These are phyloP conservation scores for Trissolcus brochymenae DNA, from an alignment of 2,888 invertebrate genomes.

Conservation along the genomic window DNA sequence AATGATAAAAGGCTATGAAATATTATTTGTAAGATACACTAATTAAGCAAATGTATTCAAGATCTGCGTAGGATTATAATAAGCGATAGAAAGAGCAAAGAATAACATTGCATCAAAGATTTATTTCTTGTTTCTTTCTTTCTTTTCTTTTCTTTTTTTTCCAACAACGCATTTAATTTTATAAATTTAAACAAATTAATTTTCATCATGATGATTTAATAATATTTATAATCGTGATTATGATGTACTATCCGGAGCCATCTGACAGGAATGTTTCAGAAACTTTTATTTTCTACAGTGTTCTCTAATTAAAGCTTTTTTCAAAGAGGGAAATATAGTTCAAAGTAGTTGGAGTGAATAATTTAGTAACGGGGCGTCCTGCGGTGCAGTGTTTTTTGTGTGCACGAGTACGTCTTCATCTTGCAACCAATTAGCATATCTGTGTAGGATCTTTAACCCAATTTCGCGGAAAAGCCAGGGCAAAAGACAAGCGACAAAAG, in stretches of 20 bases:
- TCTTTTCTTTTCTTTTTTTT: too few species aligned
- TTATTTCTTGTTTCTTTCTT: too few species aligned
- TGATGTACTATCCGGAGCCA: too few species aligned
- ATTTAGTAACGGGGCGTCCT: background rate
- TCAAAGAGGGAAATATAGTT: background rate
- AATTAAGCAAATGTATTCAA: background rate
- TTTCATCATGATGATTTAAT: too few species aligned
- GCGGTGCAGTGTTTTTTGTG: slow-evolving; percentile 12
- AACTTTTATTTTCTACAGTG: background rate
- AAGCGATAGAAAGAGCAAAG: background rate
- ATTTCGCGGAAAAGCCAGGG: slow-evolving; percentile 47
- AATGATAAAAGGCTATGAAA: slow-evolving; percentile 7
- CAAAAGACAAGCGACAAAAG: slow-evolving; percentile 27
- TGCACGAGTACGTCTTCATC: slow-evolving; percentile 28
- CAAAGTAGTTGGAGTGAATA: background rate
- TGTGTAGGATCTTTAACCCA: slow-evolving; percentile 37
- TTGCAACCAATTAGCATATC: slow-evolving; percentile 27
- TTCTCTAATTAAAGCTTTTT: background rate
- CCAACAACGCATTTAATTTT: too few species aligned
- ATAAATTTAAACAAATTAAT: too few species aligned
- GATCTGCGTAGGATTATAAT: slow-evolving; percentile 1
- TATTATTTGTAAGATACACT: slow-evolving; percentile 2
- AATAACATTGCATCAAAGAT: background rate
- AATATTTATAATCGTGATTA: too few species aligned
- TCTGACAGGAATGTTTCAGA: too few species aligned